Conservation (phyloP, 2,888 invertebrate species). For the Hirtodrosophila cameraria region DNA sequence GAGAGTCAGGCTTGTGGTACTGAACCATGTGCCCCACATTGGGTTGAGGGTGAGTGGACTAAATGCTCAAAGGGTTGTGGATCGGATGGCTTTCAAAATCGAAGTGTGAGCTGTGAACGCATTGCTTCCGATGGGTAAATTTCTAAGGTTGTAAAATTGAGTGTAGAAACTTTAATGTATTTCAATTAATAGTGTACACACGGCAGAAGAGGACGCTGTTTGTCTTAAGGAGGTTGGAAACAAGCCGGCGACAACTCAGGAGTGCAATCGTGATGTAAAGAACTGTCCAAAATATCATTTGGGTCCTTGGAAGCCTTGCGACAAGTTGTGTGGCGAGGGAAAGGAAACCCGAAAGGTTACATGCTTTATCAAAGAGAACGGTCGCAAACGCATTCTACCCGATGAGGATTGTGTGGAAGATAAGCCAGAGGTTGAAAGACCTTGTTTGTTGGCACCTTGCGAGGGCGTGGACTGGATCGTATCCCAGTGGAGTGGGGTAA, state of each 20-base stretch:
- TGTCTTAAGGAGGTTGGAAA: conserved; percentile 89
- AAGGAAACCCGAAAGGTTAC: conserved; percentile 91
- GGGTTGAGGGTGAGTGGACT: conserved; percentile 92
- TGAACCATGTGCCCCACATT: conserved; percentile 91
- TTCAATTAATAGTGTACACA: conserved; percentile 85
- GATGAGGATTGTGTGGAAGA: conserved; percentile 88
- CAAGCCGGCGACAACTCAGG: conserved; percentile 88
- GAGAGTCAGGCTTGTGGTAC: conserved; percentile 89
- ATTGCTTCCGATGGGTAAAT: conserved; percentile 88
- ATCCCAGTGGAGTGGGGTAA: conserved; percentile 94
- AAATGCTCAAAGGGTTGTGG: conserved; percentile 94
- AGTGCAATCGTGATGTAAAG: conserved; percentile 89
- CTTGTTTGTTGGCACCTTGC: conserved; percentile 92
- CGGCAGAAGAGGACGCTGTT: conserved; percentile 90
- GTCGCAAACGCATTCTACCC: conserved; percentile 88
- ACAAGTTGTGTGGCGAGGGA: conserved; percentile 95
- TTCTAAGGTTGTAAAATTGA: accelerated
- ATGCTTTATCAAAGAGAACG: conserved; percentile 89
- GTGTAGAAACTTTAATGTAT: neutral
- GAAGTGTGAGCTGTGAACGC: conserved; percentile 92
- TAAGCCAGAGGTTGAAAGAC: conserved; percentile 89
- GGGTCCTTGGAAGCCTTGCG: conserved; percentile 96
- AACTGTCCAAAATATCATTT: conserved; percentile 94
- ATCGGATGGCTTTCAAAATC: conserved; percentile 88
- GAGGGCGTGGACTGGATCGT: conserved; percentile 96